phyloP scores from a whole-genome alignment of 2,797 vertebrate species.

The Darevskia nairensis region DNA sequence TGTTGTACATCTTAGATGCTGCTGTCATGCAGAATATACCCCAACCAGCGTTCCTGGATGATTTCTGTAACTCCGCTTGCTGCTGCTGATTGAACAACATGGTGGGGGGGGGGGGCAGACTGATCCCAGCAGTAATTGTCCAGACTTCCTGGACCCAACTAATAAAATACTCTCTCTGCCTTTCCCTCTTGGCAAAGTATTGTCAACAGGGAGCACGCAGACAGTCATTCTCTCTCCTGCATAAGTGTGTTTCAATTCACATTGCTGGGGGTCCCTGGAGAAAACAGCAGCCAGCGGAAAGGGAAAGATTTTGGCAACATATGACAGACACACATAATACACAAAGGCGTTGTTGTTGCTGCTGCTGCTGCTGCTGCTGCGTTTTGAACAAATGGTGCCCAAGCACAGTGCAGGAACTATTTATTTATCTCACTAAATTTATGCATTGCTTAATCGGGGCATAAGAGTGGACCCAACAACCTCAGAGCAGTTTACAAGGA shows the following conservation, averaged over 20 bases:
- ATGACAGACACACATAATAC: too few species aligned
- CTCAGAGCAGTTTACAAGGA: too few species aligned
- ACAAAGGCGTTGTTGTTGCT: too few species aligned
- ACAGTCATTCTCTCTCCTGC: conserved; percentile 29
- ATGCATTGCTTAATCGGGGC: too few species aligned
- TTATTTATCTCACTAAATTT: too few species aligned
- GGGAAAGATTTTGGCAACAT: not conserved
- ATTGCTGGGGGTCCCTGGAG: conserved; percentile 70
- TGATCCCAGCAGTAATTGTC: conserved; percentile 52
- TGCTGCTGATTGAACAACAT: conserved; percentile 30
- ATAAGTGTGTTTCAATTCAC: conserved; percentile 71
- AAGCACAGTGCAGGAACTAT: not conserved
- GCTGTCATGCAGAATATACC: conserved; percentile 16
- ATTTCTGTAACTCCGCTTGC: not conserved
- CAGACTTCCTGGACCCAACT: conserved; percentile 50
- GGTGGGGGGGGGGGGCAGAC: not conserved
- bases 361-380: too few species aligned
- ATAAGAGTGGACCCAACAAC: too few species aligned
- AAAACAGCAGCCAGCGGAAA: conserved; percentile 44
- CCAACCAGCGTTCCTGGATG: not conserved
- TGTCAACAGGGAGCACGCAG: conserved; percentile 61
- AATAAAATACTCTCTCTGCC: not conserved
- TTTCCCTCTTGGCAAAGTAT: conserved; percentile 43
- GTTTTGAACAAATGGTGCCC: not conserved
- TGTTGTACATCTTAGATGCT: not conserved